These are phyloP conservation scores for Macroramphosus scolopax DNA, from an alignment of 2,797 vertebrate species.

Conservation along the genomic window DNA sequence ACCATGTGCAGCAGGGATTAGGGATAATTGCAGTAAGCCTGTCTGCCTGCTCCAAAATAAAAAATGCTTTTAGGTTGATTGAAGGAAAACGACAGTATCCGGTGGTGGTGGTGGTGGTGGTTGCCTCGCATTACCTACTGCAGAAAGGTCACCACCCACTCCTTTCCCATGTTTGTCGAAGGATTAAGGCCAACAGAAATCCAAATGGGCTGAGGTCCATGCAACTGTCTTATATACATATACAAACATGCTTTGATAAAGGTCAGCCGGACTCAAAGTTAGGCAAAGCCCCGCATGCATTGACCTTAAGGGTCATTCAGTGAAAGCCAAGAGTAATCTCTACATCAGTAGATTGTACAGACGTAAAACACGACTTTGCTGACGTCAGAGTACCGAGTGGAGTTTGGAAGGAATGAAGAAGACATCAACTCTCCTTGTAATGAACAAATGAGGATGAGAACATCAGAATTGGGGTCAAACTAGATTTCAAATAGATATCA, in stretches of 20 bases:
- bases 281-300: no score
- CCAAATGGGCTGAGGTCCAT: not conserved
- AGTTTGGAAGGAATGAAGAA: no score
- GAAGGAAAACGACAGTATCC: not conserved
- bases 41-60: not conserved
- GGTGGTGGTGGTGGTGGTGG: not conserved
- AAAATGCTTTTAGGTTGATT: no score
- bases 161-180: not conserved
- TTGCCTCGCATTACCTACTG: not conserved
- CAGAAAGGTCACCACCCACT: conserved; percentile 19
- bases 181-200: conserved; percentile 1
- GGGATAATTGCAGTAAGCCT: not conserved
- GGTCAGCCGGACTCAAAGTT: not conserved
- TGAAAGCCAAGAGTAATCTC: not conserved
- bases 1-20: not conserved
- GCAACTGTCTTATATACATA: not conserved
- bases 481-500: no score
- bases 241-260: not conserved
- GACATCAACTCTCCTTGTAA: no score
- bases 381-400: no score
- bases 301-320: no score
- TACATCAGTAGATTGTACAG: no score
- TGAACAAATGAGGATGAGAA: no score
- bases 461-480: no score
- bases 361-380: no score